Evolutionary conservation across 2,888 invertebrate species (phyloP).

Genomic region (Coleophora deauratella): DNA sequence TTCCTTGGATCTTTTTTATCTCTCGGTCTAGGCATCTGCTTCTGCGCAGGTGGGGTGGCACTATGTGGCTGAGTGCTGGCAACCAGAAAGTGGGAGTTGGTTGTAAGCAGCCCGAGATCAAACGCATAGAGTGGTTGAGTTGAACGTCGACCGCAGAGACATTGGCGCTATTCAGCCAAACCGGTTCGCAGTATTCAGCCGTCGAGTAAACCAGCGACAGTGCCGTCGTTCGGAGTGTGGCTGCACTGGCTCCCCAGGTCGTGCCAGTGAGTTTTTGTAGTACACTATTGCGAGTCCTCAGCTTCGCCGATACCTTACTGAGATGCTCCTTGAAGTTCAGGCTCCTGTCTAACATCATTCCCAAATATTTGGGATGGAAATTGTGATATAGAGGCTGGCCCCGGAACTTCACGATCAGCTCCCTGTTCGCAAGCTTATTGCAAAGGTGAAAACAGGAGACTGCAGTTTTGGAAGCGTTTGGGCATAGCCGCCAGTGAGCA

Average conservation of each 20-base stretch:
- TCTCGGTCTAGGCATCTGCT: neutral
- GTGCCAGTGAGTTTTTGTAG: neutral
- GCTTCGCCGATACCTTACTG: neutral
- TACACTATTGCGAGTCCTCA: neutral
- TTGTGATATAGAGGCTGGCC: too few species aligned
- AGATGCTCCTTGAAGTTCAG: neutral
- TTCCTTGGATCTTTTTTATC: neutral
- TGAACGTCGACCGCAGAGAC: neutral
- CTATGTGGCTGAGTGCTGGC: neutral
- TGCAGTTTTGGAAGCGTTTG: neutral
- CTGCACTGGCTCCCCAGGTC: neutral
- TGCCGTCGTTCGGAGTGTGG: neutral
- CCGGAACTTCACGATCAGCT: neutral
- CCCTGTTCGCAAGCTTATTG: neutral
- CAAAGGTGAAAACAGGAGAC: slow-evolving; percentile 1
- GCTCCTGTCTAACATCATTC: neutral
- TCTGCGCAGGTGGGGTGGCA: neutral
- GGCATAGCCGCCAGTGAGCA: neutral
- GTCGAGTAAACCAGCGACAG: neutral
- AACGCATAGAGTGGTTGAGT: neutral
- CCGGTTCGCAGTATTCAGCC: neutral
- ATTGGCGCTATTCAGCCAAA: slow-evolving; percentile 1
- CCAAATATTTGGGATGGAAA: neutral
- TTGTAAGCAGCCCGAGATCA: neutral
- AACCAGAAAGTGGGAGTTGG: slow-evolving; percentile 1